Evolutionary conservation across 2,113 vertebrate genomes (phyloP).

Genomic region (Lepisosteus osseus): DNA sequence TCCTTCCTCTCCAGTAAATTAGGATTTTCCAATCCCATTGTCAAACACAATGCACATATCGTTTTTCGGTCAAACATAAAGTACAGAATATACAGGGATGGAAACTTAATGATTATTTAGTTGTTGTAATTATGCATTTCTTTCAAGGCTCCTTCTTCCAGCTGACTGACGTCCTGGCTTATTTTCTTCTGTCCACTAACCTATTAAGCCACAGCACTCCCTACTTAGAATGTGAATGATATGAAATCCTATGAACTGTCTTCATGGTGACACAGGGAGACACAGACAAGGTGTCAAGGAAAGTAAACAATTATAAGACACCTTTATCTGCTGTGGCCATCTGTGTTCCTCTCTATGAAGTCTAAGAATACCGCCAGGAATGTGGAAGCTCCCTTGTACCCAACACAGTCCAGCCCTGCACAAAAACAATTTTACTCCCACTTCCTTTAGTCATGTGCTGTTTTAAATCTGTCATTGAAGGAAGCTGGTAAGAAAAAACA

Average conservation of each 20-base stretch:
- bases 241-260: constrained; percentile 9
- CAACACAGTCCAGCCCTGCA: constrained; percentile 42
- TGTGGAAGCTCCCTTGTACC: constrained; percentile 31
- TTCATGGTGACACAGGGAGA: constrained; percentile 10
- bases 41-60: constrained; percentile 6
- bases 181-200: not conserved
- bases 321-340: constrained; percentile 66
- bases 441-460: constrained; percentile 42
- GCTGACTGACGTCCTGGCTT: constrained; percentile 9
- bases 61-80: not conserved
- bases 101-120: constrained; percentile 6
- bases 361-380: constrained; percentile 49
- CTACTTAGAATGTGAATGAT: not conserved
- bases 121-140: constrained; percentile 13
- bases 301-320: constrained; percentile 54
- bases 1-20: constrained; percentile 6
- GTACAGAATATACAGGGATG: constrained; percentile 22
- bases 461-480: constrained; percentile 24
- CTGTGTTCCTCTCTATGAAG: constrained; percentile 59
- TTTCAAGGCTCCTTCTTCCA: constrained; percentile 8
- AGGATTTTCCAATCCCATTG: constrained; percentile 11
- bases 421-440: constrained; percentile 41
- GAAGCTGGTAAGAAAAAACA: constrained; percentile 3
- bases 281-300: constrained; percentile 21
- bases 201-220: not conserved